Base-by-base conservation (phyloP, 2,113 vertebrate genomes). In the Bolborhynchus lineola region DNA sequence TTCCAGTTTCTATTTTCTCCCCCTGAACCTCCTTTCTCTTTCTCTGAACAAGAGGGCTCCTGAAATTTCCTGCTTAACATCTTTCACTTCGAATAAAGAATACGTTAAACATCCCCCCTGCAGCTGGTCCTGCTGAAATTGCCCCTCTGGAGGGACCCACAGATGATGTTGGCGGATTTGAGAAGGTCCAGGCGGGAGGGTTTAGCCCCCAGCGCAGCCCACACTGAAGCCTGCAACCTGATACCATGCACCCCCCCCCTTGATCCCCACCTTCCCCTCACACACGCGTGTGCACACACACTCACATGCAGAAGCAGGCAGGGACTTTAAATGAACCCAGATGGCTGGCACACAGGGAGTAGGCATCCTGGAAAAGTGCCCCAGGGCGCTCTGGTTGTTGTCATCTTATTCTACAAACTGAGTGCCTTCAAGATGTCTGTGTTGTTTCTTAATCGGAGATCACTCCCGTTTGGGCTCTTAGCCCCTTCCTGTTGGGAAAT, bases 51-150 rank as follows among this genome's bases (percentile, higher is more conserved):
- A 97, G 93, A 97, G 97, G 94, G 97, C 98, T 99, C 98, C 99
- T 99, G 98, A 98, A 99, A 98, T 98, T 98, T 98, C 98, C 99
- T 99, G 99, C 97, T 99, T 98, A 99, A 98, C 97, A 95, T 99
- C 99, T 98, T 99, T 99, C 99, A 98, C 97, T 98, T 98, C 97
- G 97, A 98, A 99, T 99, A 98, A 99, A 98, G 98, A 97, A 95
- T 98, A 99, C 98, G 97, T 97, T 99, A 98, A 99, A 98, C 99
- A 99, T 99, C 97, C 98, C 98, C 97, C 93, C 92, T 98, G 98
- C 99, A 99, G 98, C 98, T 99, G 98, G 98, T 98, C 98, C 96
- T 98, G 98, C 98, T 98, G 88, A 98, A 98, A 98, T 98, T 98
- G 96, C 97, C 97, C 97, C 98, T 98, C 98, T 98, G 97, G 97